Conservation (phyloP, 2,888 invertebrate genomes). For the Mechanitis mazaeus region DNA sequence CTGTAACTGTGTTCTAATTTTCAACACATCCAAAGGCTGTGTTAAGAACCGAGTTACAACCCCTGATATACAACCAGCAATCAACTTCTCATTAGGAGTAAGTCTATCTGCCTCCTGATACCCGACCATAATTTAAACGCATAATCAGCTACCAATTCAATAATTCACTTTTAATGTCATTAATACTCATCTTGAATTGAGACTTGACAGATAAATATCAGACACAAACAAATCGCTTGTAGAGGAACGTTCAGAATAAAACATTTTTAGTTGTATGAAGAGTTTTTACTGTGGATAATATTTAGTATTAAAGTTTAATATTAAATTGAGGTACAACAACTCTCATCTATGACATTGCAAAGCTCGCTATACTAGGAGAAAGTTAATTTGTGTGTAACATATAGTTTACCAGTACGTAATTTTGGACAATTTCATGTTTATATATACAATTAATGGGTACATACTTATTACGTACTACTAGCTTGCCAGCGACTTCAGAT, state of each 20-base stretch:
- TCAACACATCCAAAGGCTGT: constrained; percentile 95
- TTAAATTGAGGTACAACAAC: background rate
- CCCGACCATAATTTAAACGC: constrained; percentile 51
- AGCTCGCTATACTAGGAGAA: background rate
- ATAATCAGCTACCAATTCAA: constrained; percentile 4
- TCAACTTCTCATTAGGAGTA: constrained; percentile 48
- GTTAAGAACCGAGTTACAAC: constrained; percentile 48
- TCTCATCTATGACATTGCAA: background rate
- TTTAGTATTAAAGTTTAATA: background rate
- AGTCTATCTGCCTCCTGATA: constrained; percentile 48
- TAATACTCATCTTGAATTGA: constrained; percentile 11
- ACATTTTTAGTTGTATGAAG: background rate
- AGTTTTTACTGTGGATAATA: background rate
- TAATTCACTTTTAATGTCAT: constrained; percentile 11
- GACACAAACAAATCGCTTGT: background rate
- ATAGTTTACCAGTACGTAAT: no score
- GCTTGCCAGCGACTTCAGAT: no score
- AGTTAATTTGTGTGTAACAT: background rate
- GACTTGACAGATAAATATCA: background rate
- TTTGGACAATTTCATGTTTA: no score
- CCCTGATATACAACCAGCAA: constrained; percentile 56
- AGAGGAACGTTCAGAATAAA: constrained; percentile 4
- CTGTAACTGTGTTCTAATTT: constrained; percentile 93
- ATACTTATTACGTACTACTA: no score
- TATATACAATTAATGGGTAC: no score